phyloP scores from a whole-genome alignment of 1,140 invertebrate species.

The Papilio polyxenes region DNA sequence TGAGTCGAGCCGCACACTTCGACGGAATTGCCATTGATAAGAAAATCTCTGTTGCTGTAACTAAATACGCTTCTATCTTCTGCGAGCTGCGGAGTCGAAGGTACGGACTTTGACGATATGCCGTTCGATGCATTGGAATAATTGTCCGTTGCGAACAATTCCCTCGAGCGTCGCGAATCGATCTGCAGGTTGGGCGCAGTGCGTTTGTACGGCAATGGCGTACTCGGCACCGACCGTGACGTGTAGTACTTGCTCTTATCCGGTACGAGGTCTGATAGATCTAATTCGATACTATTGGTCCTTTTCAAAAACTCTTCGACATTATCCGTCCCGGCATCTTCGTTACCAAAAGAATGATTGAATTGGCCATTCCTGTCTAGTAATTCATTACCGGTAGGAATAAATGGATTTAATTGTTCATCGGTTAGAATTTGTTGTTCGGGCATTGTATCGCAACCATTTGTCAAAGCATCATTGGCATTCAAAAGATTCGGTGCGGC shows the following conservation, averaged over 20 bases:
- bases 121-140: conserved; percentile 64
- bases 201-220: conserved; percentile 81
- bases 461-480: conserved; percentile 59
- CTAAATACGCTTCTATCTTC: conserved; percentile 81
- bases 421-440: conserved; percentile 65
- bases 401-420: conserved; percentile 65
- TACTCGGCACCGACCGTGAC: conserved; percentile 84
- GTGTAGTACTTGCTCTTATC: conserved; percentile 75
- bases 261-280: conserved; percentile 66
- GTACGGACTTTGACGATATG: conserved; percentile 83
- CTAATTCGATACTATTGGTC: conserved; percentile 73
- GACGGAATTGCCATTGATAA: conserved; percentile 83
- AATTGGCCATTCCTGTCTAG: conserved; percentile 63
- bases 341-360: conserved; percentile 61
- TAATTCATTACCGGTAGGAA: conserved; percentile 58
- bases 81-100: conserved; percentile 82
- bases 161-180: conserved; percentile 64
- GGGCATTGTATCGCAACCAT: conserved; percentile 66
- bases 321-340: conserved; percentile 56
- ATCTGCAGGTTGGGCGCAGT: conserved; percentile 69
- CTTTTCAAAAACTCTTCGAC: conserved; percentile 74
- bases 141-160: conserved; percentile 58
- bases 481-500: conserved; percentile 61
- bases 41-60: conserved; percentile 82
- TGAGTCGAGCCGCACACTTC: conserved; percentile 59